Evolutionary conservation across 1,140 invertebrate species (phyloP).

Genomic region (Zeugodacus cucurbitae): DNA sequence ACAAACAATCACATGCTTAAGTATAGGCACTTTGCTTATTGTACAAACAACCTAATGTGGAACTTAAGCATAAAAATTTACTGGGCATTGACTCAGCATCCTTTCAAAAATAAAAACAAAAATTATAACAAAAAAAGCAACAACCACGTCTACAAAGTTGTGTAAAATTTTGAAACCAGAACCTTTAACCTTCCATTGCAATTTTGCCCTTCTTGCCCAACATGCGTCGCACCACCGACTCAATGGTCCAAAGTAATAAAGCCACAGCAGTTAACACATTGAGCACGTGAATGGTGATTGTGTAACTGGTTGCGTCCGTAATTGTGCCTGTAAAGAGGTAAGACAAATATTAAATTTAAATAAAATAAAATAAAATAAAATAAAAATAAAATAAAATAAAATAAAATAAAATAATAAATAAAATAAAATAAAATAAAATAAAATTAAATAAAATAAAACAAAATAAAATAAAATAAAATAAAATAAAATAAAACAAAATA

Average conservation of each 20-base stretch:
- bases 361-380: too few species aligned
- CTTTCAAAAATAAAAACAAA: neutral
- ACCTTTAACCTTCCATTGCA: neutral
- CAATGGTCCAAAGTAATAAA: conserved; percentile 53
- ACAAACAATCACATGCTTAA: neutral
- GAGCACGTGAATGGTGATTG: conserved; percentile 54
- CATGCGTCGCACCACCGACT: conserved; percentile 50
- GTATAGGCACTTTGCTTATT: neutral
- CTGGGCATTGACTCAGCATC: neutral
- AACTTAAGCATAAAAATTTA: neutral
- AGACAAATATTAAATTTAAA: neutral
- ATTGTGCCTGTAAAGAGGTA: conserved; percentile 48
- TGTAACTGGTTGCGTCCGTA: conserved; percentile 52
- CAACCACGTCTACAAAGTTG: neutral
- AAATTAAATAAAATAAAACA: too few species aligned
- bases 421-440: too few species aligned
- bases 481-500: too few species aligned
- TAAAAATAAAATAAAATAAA: too few species aligned
- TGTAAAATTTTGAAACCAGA: neutral
- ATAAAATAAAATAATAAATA: too few species aligned
- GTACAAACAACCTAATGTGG: neutral
- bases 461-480: too few species aligned
- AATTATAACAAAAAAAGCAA: neutral
- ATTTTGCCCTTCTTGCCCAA: conserved; percentile 47
- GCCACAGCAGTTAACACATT: conserved; percentile 52